Evolutionary conservation across 2,113 vertebrate genomes (phyloP).

Genomic region (Gila orcuttii): DNA sequence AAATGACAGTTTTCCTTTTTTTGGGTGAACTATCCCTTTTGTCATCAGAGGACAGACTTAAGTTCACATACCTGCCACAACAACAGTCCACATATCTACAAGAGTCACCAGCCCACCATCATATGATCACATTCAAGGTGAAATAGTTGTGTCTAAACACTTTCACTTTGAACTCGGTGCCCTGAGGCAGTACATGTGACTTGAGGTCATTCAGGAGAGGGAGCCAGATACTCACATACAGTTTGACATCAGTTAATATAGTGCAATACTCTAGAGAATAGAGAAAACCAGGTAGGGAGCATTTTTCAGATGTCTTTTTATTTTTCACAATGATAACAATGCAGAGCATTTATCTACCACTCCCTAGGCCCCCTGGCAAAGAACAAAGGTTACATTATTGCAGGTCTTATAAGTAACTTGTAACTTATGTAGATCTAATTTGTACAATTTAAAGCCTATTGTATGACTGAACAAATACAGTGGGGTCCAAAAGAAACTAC

Average conservation of each 20-base stretch:
- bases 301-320: slow-evolving; percentile 61
- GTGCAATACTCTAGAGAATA: background rate
- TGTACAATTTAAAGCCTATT: background rate
- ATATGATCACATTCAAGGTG: background rate
- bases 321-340: slow-evolving; percentile 37
- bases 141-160: background rate
- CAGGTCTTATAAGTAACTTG: background rate
- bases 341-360: slow-evolving; percentile 20
- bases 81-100: background rate
- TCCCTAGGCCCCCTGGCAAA: slow-evolving; percentile 12
- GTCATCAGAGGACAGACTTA: background rate
- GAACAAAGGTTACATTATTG: slow-evolving; percentile 34
- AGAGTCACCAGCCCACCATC: background rate
- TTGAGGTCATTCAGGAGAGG: slow-evolving; percentile 19
- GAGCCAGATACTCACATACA: background rate
- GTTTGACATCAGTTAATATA: slow-evolving; percentile 15
- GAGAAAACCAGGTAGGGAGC: slow-evolving; percentile 55
- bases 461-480: background rate
- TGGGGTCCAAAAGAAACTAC: background rate
- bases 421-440: background rate
- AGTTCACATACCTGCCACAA: background rate
- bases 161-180: background rate
- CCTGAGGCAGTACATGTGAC: background rate
- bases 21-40: background rate
- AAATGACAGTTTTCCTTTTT: background rate